Evolutionary conservation across 2,888 invertebrate genomes (phyloP).

Genomic region (Portevinia maculata): DNA sequence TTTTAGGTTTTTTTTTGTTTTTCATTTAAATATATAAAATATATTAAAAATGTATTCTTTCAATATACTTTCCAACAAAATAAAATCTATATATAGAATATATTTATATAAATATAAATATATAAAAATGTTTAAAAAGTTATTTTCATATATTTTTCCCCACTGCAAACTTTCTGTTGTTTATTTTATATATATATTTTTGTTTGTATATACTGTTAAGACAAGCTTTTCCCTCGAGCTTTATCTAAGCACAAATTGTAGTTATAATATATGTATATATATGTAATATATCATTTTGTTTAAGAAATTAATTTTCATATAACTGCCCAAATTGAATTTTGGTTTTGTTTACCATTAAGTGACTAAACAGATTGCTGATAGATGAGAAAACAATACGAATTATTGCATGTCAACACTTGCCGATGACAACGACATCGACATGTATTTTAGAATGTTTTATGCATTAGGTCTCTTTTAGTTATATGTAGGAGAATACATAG

Average conservation of each 20-base stretch:
- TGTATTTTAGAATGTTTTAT: conserved; percentile 13
- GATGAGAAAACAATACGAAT: conserved; percentile 34
- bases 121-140: conserved; percentile 71
- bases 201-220: conserved; percentile 25
- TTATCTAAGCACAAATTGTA: conserved; percentile 31
- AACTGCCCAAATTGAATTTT: conserved; percentile 52
- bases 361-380: conserved; percentile 31
- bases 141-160: conserved; percentile 63
- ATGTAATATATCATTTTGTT: neutral
- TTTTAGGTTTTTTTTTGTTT: conserved; percentile 52
- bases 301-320: conserved; percentile 26
- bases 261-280: neutral
- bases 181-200: conserved; percentile 28
- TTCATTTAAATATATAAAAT: conserved; percentile 71
- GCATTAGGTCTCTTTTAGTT: conserved; percentile 7
- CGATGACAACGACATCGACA: neutral
- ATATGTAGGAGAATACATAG: conserved; percentile 10
- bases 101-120: conserved; percentile 74
- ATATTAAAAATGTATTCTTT: conserved; percentile 73
- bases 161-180: conserved; percentile 54
- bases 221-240: conserved; percentile 54
- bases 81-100: conserved; percentile 74
- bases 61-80: conserved; percentile 72
- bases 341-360: conserved; percentile 15
- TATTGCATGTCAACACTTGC: neutral